Base-by-base conservation (phyloP, 2,797 vertebrate genomes). In the Lagocephalus sceleratus region DNA sequence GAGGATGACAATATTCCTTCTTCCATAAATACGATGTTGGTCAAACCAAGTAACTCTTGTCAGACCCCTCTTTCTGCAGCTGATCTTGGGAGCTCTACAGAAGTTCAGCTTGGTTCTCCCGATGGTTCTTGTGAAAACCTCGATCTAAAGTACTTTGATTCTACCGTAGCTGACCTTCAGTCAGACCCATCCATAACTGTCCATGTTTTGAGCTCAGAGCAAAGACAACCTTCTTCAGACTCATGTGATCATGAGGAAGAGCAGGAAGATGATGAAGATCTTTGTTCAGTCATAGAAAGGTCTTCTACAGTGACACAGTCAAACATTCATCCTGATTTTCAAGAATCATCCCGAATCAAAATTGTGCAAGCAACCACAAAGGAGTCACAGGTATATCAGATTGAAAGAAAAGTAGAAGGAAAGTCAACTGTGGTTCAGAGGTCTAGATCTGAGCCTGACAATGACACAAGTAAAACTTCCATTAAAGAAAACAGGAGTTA, bases 171-270 rank as follows among this genome's bases (percentile, higher is more conserved):
- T 46, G 85, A 92, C 51, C 87, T 91, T 44, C 90, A 92, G 26
- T 84, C 90, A 63, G 85, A 87, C 63, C 88, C 87, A 68, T 85
- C 87, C 25, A 68, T 86, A 56, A 60, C 79, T 69, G 79, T 79
- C 48, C 85, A 74, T 71, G 82, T 76, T 20, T 55, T 85, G 17
- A 81, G 76, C 79, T 86, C 82, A 58, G 89, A 91, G 29, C 84
- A 87, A 52, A 82, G 83, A 3, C 79, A 83, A 0, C 90, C 91
- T 56, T 95, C 91, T 20, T 93, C 93, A 2, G 95, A 94, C 59
- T 95, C 94, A 29, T 97, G 94, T 15, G 94, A 96, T 17, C 59
- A 60, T 6, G 60, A 54, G 16, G 9, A 35, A 11, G 73, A 72
- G 5, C 81, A 78, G 0, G 82, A 88, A 3, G 85, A 86, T 32